Evolutionary conservation across 2,888 invertebrate genomes (phyloP), one percentile per base, ranked within the genome.

Genomic region (Cosmia pyralina): DNA sequence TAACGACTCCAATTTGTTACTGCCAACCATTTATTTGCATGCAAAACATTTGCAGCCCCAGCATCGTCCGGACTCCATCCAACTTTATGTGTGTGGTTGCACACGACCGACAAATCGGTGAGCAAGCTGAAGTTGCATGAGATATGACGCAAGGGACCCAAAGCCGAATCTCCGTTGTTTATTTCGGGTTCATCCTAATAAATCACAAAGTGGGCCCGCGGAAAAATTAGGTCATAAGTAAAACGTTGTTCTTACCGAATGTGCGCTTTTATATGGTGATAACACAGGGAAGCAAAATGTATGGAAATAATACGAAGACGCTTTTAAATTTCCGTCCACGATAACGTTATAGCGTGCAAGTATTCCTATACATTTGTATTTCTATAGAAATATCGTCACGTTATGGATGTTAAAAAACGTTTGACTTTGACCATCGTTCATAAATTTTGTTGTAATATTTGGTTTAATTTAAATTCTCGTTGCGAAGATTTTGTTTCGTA

Each of bases 1-100:
- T 72, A 82, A 81, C 63, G 69, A 71, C 79, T 66, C 62, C 70
- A 74, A 78, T 81, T 82, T 82, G 83, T 81, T 66, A 68, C 74
- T 59, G 79, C 19, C 71, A 66, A 66, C 79, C 71, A 73, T 81
- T 80, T 74, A 71, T 83, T 76, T 69, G 65, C 77, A 82, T 74
- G 69, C 76, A 79, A 72, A 82, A 81, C 55, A 69, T 79, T 79
- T 72, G 71, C 53, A 79, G 72, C 75, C 72, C 72, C 73, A 65
- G 64, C 64, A 81, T 71, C 62, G 79, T 55, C 50, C 69, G 44
- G 57, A 69, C 62, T 66, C 46, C 50, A 73, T 77, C 13, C 44
- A 48, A 66, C 22, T 81, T 65, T 68, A 69, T n/a, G 64, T 60
- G 46, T 46, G 48, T 52, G 50, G 48, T 52, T 52, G 55, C 76